Conservation (phyloP, 2,888 invertebrate species). For the Notodonta dromedarius region DNA sequence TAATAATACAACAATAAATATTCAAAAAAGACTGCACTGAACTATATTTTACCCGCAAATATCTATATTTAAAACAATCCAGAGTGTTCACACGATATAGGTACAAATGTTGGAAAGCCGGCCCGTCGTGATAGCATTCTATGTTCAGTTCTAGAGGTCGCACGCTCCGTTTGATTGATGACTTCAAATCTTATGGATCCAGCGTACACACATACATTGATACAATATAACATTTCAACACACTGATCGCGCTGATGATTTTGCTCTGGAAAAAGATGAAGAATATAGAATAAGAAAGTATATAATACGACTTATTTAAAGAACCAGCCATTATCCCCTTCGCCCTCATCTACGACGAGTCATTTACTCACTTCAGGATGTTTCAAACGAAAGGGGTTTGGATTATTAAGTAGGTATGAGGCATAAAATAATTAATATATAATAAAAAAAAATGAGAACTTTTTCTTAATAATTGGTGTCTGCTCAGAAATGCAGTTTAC, state of each 20-base stretch:
- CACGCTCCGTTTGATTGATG: conserved; percentile 81
- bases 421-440: no score
- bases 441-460: no score
- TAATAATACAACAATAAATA: no score
- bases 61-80: neutral
- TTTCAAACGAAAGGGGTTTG: no score
- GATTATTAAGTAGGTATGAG: no score
- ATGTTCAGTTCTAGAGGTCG: conserved; percentile 81
- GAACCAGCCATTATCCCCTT: no score
- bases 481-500: no score
- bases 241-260: conserved; percentile 30
- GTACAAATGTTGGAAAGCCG: conserved; percentile 52
- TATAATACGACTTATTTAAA: no score
- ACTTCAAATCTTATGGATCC: conserved; percentile 83
- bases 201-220: conserved; percentile 30
- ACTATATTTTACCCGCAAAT: neutral
- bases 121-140: conserved; percentile 75
- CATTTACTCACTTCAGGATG: neutral
- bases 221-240: conserved; percentile 7
- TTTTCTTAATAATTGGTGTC: no score
- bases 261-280: conserved; percentile 34
- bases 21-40: conserved; percentile 5
- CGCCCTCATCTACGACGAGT: no score
- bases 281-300: no score
- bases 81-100: conserved; percentile 45